Percentiles rank a stretch among this genome's conserved stretches.
phyloP scores from a whole-genome alignment of 1,140 invertebrate genomes.

The Trichonephila inaurata region DNA sequence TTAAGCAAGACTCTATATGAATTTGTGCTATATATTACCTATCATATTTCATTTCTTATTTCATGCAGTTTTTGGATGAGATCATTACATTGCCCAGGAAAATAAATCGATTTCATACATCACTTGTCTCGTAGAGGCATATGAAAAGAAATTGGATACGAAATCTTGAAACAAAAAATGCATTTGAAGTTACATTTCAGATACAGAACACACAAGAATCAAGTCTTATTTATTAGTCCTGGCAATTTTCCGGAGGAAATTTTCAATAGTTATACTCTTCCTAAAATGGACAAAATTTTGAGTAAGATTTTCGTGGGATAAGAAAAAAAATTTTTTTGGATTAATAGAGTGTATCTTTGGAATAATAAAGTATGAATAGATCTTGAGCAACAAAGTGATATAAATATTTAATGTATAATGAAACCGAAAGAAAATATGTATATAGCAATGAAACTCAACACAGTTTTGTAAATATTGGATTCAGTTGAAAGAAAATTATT shows the following conservation, averaged over 20 bases:
- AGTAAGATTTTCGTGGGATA: background rate
- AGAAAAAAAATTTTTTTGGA: background rate
- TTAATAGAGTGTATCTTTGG: background rate
- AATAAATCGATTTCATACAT: conserved; percentile 38
- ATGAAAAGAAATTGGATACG: conserved; percentile 39
- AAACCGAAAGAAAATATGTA: background rate
- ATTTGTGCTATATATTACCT: background rate
- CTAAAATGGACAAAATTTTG: background rate
- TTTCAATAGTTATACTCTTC: background rate
- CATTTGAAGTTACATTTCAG: background rate
- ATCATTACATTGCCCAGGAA: background rate
- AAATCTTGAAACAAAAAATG: background rate
- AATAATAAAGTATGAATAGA: background rate
- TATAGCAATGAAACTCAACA: background rate
- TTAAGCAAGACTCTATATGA: background rate
- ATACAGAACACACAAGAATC: background rate
- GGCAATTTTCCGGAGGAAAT: background rate
- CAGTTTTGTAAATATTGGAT: background rate
- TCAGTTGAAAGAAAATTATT: background rate
- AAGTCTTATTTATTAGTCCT: conserved; percentile 34
- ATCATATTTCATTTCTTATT: conserved; percentile 3
- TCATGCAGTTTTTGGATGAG: conserved; percentile 20
- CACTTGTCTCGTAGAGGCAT: conserved; percentile 21
- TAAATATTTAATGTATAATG: background rate
- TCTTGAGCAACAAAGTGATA: background rate